phyloP scores from a whole-genome alignment of 2,113 vertebrate species.

The Verasper variegatus region DNA sequence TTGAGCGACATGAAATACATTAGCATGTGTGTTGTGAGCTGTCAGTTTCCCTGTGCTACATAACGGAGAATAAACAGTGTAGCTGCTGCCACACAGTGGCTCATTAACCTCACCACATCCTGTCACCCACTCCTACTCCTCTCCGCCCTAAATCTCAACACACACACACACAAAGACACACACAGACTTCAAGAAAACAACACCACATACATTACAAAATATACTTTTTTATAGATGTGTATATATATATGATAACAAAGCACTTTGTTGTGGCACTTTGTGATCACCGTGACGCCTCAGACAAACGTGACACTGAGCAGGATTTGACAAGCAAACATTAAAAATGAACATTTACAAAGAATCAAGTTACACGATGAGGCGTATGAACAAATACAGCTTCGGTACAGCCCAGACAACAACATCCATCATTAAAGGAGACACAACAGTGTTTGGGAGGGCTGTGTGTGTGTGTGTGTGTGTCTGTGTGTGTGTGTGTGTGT shows the following conservation, averaged over 20 bases:
- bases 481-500: neutral
- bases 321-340: conserved; percentile 65
- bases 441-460: conserved; percentile 8
- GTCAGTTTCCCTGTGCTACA: neutral
- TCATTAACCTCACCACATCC: conserved; percentile 64
- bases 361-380: conserved; percentile 38
- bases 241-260: conserved; percentile 76
- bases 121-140: neutral
- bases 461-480: no score
- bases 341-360: conserved; percentile 64
- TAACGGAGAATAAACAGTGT: conserved; percentile 32
- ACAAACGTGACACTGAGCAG: conserved; percentile 67
- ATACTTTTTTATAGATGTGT: conserved; percentile 52
- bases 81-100: conserved; percentile 77
- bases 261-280: conserved; percentile 81
- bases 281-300: conserved; percentile 70
- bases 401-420: conserved; percentile 51
- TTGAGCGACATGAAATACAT: neutral
- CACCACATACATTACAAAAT: conserved; percentile 79
- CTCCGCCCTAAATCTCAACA: neutral
- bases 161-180: conserved; percentile 17
- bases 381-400: conserved; percentile 57
- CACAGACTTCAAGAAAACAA: conserved; percentile 67
- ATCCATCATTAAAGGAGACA: conserved; percentile 51
- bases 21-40: neutral